Evolutionary conservation across 2,113 vertebrate species (phyloP).

Genomic region (Gallinago paraguaiae): DNA sequence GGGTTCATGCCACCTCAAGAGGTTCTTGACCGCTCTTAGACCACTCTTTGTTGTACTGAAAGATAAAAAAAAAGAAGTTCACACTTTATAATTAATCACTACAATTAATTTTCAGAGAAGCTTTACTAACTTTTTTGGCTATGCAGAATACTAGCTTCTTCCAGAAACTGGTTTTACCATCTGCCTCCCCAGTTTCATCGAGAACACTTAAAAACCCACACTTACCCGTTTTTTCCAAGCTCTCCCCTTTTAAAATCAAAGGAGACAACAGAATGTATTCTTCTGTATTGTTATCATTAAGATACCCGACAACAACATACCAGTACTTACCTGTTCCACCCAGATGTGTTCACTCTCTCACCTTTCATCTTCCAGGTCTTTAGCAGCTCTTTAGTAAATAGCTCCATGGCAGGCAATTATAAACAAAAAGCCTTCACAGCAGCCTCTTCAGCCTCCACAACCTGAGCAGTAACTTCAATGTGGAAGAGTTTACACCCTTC

Average conservation of each 20-base stretch:
- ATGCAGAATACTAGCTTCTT: not conserved
- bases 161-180: not conserved
- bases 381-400: not conserved
- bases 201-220: not conserved
- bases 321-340: not conserved
- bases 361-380: not conserved
- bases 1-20: not conserved
- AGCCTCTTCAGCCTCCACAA: not conserved
- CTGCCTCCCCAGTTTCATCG: not conserved
- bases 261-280: not conserved
- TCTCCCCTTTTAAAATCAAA: not conserved
- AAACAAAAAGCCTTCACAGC: not conserved
- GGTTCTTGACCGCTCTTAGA: not conserved
- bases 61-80: not conserved
- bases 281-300: not conserved
- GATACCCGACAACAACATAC: rapidly evolving
- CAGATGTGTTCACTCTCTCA: not conserved
- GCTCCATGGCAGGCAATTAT: not conserved
- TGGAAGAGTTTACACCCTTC: not conserved
- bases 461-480: not conserved
- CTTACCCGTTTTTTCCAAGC: not conserved
- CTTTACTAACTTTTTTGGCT: not conserved
- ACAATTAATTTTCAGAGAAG: not conserved
- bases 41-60: not conserved
- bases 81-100: not conserved